phyloP scores from a whole-genome alignment of 2,888 invertebrate genomes.

The Allacma fusca region DNA sequence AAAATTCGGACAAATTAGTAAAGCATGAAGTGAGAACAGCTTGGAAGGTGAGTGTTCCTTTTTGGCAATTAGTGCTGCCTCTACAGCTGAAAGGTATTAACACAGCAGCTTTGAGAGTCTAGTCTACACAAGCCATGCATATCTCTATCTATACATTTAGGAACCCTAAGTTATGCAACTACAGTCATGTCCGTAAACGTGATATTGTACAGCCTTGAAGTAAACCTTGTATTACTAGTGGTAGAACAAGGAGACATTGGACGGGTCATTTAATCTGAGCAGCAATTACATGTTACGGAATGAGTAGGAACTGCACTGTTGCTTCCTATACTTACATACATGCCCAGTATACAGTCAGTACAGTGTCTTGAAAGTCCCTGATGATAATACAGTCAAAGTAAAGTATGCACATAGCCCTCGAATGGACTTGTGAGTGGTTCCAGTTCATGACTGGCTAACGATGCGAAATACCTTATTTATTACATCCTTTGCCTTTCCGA shows the following conservation, averaged over 20 bases:
- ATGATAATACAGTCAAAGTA: too few relatives aligned
- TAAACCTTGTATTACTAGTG: background rate
- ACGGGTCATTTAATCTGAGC: slow-evolving; percentile 2
- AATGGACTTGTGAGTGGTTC: slow-evolving; percentile 16
- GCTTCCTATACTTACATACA: too few relatives aligned
- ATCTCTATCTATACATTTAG: too few relatives aligned
- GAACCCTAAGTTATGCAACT: too few relatives aligned
- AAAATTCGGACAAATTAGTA: background rate
- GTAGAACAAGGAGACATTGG: background rate
- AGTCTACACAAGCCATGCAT: too few relatives aligned
- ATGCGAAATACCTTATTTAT: slow-evolving; percentile 38
- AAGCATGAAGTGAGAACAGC: background rate
- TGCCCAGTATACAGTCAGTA: too few relatives aligned
- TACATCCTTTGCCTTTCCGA: background rate
- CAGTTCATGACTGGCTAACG: slow-evolving; percentile 47
- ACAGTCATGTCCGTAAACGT: too few relatives aligned
- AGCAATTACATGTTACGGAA: slow-evolving; percentile 12
- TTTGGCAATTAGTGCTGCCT: background rate
- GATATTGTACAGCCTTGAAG: too few relatives aligned
- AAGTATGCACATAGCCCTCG: too few relatives aligned
- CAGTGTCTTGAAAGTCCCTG: too few relatives aligned
- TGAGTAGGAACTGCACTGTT: background rate
- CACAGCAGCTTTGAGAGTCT: too few relatives aligned
- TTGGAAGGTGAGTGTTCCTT: background rate
- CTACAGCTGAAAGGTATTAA: background rate